Evolutionary conservation across 2,113 vertebrate species (phyloP), one percentile per base, ranked within the genome.

Genomic region (Mesoclemmys tuberculata): DNA sequence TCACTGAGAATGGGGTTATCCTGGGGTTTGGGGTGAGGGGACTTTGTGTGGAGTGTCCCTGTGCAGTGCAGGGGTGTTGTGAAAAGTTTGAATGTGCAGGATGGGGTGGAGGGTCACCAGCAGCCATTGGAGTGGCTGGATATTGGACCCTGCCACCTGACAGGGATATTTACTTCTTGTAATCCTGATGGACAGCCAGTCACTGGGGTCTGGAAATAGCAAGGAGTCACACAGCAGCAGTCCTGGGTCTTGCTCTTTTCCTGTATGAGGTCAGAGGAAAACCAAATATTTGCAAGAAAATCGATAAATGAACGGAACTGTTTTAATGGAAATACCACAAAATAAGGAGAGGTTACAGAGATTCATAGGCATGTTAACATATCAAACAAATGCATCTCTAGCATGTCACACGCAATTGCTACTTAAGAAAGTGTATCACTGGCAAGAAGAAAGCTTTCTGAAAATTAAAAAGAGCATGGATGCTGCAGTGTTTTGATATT

Each of bases 41-140:
- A 95, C 96, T 95, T 96, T 96, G 89, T 96, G 95, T 95, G 90
- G 90, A 92, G 93, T 46, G 84, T 54, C 85, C 90, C 58, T 64
- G 9, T 13, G 44, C 52, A 88, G 94, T 24, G 41, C 41, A 44
- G 38, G 74, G 26, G 22, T 22, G 2, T 26, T 77, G 26, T 77
- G 74, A 44, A 29, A 75, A 6, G 74, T 75, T 8, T 4, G 22
- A 13, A 24, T 46, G 41, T 77, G 44, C 6, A 13, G 41, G 44
- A 22, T 71, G n/a, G 19, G 35, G 19, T 22, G 19, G 19, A 38
- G n/a, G n/a, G n/a, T 38, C n/a, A 71, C 64, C 64, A 71, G 64
- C 35, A 64, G 14, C 58, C 31, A 13, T 6, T 64, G 58, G 31
- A 31, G 29, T 10, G 18, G 14, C 64, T 71, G 64, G n/a, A 10